A percentile compares a stretch with the other conserved stretches of the same genome.
Conservation (phyloP, 2,113 vertebrate species). For the Euleptes europaea region DNA sequence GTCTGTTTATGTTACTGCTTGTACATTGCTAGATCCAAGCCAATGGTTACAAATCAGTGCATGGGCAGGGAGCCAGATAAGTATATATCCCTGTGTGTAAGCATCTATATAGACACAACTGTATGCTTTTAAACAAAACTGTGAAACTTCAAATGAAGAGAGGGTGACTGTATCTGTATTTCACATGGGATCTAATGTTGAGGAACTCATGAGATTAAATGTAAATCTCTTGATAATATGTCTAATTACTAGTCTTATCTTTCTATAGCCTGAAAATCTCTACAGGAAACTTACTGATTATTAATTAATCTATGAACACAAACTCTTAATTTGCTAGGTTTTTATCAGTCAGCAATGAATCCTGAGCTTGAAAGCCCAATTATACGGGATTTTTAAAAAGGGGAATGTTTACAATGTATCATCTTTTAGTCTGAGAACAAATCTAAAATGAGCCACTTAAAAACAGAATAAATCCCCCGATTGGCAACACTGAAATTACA, state of each 20-base stretch:
- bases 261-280: constrained; percentile 11
- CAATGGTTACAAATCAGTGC: too few species aligned
- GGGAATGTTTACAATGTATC: constrained; percentile 14
- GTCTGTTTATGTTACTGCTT: too few species aligned
- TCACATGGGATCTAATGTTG: neutral
- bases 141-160: neutral
- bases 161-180: neutral
- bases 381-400: neutral
- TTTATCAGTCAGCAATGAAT: neutral
- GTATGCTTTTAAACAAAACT: neutral
- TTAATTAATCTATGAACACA: constrained; percentile 33
- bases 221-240: constrained; percentile 23
- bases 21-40: too few species aligned
- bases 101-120: neutral
- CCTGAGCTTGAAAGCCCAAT: neutral
- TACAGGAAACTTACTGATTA: constrained; percentile 10
- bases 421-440: constrained; percentile 3
- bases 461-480: constrained; percentile 1
- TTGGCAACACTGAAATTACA: neutral
- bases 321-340: constrained; percentile 2
- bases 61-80: too few species aligned
- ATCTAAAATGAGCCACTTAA: constrained; percentile 1
- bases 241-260: constrained; percentile 19
- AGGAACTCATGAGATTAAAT: constrained; percentile 22
- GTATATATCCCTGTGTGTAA: neutral